Base-by-base conservation (phyloP, 2,113 vertebrate species). In the Sylvietta virens region DNA sequence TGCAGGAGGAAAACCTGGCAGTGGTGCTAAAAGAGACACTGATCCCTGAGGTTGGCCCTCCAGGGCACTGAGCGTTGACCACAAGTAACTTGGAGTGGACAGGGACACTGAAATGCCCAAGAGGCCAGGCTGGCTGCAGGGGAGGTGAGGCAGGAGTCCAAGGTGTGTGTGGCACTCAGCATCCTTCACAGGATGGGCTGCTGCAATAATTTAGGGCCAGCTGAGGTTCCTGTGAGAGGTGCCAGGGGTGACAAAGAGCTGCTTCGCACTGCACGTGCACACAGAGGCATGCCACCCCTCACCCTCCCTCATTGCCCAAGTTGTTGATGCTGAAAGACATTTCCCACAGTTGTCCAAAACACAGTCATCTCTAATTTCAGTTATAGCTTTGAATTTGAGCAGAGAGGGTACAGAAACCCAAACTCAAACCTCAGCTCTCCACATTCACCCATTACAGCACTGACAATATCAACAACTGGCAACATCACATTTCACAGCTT, bases 151-250 rank as follows among this genome's bases (percentile, higher is more conserved):
- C 10, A 0, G 26, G 27, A 73, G 70, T 13, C 87, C 28, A 9
- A 23, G 74, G 40, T 0, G 17, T 56, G 69, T 42, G 16, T 30
- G 26, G 0, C 45, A 16, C 44, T 22, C 7, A 0, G 69, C 58
- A 76, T 45, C 58, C 57, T 23, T 35, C 76, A 71, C 57, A 80
- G 23, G 39, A 45, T 10, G 54, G 64, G 24, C 69, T 65, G 64
- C 33, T 4, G 3, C 48, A 4, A 17, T 14, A 13, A 65, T 39
- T 60, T 31, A 23, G 35, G 37, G 51, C 21, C 58, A 65, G 27
- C 67, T 47, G 64, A 35, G 69, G 33, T n/a, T n/a, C 40, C 48
- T 50, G 20, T 51, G 28, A 70, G 50, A 47, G n/a, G 39, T 53
- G 33, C n/a, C 50, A 65, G 50, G 7, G 24, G 40, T 33, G 47